Evolutionary conservation across 1,140 invertebrate genomes (phyloP).

Genomic region (Pseudomyrmex dendroicus): DNA sequence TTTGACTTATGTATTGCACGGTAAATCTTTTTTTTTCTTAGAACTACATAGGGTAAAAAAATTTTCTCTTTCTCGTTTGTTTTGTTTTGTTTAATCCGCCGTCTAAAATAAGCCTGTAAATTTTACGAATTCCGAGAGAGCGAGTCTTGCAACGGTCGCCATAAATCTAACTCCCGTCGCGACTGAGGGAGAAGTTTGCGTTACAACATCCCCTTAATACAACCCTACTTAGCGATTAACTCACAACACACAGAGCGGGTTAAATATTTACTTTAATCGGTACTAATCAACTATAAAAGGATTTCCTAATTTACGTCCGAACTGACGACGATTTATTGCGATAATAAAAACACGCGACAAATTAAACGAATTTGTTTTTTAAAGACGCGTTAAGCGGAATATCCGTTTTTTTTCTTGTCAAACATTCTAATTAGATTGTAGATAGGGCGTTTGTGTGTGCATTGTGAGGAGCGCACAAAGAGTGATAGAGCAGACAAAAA

Average conservation of each 20-base stretch:
- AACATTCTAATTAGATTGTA: slow-evolving; percentile 64
- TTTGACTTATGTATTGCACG: not conserved
- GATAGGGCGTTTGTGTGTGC: slow-evolving; percentile 53
- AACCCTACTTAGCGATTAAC: slow-evolving; percentile 63
- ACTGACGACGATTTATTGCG: slow-evolving; percentile 69
- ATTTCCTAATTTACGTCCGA: slow-evolving; percentile 65
- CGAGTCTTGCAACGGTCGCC: slow-evolving; percentile 63
- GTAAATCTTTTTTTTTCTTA: no score
- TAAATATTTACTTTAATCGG: slow-evolving; percentile 75
- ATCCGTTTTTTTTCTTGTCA: slow-evolving; percentile 24
- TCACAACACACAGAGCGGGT: slow-evolving; percentile 61
- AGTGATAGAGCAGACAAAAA: slow-evolving; percentile 44
- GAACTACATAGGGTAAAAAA: no score
- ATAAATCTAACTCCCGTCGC: slow-evolving; percentile 65
- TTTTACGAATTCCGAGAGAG: slow-evolving; percentile 74
- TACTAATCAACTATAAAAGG: slow-evolving; percentile 71
- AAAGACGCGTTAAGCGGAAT: not conserved
- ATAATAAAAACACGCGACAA: slow-evolving; percentile 48
- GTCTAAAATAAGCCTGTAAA: slow-evolving; percentile 67
- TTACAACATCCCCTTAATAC: slow-evolving; percentile 44
- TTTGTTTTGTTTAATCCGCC: slow-evolving; percentile 12
- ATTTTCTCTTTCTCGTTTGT: slow-evolving; percentile 8
- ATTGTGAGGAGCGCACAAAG: slow-evolving; percentile 26
- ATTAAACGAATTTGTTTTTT: slow-evolving; percentile 31
- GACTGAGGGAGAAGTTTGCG: slow-evolving; percentile 6